Conservation (phyloP, 2,113 vertebrate species). For the Gasterosteus nipponicus region DNA sequence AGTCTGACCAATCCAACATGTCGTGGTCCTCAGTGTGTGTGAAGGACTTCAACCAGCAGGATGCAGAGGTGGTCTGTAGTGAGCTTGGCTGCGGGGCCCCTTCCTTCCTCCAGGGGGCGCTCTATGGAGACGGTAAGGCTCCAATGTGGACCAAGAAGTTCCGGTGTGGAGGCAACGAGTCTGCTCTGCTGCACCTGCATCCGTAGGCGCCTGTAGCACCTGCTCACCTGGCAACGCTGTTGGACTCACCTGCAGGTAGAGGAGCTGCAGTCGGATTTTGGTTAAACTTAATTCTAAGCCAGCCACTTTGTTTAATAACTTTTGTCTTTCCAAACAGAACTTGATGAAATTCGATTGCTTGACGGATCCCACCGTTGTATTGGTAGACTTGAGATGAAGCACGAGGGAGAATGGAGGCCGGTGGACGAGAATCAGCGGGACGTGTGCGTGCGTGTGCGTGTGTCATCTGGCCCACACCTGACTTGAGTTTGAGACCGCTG, state of each 20-base stretch:
- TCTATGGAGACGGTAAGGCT: not conserved
- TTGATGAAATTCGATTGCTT: not conserved
- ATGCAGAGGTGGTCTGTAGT: conserved; percentile 35
- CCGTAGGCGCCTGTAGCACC: not conserved
- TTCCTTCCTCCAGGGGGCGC: conserved; percentile 12
- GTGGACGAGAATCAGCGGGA: not conserved
- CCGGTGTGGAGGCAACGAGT: not conserved
- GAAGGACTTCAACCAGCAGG: conserved; percentile 5
- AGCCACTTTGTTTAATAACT: not conserved
- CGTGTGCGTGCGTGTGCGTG: no score
- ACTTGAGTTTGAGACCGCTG: no score
- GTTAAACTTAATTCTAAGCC: not conserved
- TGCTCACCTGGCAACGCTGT: not conserved
- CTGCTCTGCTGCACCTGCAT: not conserved
- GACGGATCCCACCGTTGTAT: not conserved
- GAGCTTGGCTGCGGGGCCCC: conserved; percentile 29
- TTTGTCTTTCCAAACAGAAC: not conserved
- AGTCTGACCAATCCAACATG: not conserved
- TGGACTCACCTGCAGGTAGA: conserved; percentile 4
- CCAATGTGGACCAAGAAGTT: not conserved
- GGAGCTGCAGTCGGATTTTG: not conserved
- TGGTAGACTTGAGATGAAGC: not conserved
- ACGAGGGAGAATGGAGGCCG: not conserved
- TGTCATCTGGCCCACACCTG: no score
- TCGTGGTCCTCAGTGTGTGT: conserved; percentile 25